Percentiles rank a stretch among this genome's conserved stretches.
Conservation (phyloP, 2,888 invertebrate genomes). For the Amiota minor region DNA sequence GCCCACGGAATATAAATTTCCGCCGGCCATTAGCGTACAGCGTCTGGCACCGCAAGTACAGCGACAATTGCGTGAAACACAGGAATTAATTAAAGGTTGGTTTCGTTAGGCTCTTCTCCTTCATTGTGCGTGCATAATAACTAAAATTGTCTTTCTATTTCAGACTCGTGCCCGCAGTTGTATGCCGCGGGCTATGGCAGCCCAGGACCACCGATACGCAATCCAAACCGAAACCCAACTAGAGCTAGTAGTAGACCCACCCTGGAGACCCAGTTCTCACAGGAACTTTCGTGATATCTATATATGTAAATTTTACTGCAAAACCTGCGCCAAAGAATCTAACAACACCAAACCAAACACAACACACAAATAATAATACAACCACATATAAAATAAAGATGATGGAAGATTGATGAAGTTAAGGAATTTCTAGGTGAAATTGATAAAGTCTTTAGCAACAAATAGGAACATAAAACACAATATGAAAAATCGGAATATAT, state of each 20-base stretch:
- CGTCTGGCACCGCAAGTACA: slow-evolving; percentile 74
- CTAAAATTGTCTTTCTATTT: neutral
- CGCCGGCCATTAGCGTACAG: slow-evolving; percentile 74
- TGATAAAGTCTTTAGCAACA: slow-evolving; percentile 21
- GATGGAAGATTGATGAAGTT: no score
- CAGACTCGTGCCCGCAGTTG: slow-evolving; percentile 73
- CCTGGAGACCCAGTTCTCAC: slow-evolving; percentile 75
- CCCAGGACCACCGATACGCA: slow-evolving; percentile 73
- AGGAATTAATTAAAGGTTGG: slow-evolving; percentile 72
- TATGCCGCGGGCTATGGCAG: slow-evolving; percentile 73
- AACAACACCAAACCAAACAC: slow-evolving; percentile 20
- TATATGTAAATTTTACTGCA: slow-evolving; percentile 69
- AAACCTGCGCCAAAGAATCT: slow-evolving; percentile 39
- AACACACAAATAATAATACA: slow-evolving; percentile 36
- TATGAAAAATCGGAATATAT: no score
- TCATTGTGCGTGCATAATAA: neutral
- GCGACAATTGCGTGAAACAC: slow-evolving; percentile 73
- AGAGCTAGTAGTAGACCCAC: slow-evolving; percentile 71
- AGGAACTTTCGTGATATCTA: slow-evolving; percentile 75
- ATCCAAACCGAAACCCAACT: slow-evolving; percentile 70
- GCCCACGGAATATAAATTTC: slow-evolving; percentile 73
- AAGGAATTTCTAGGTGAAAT: neutral
- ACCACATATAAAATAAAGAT: slow-evolving; percentile 17
- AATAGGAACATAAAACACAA: no score
- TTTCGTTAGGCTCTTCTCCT: no score